These are phyloP conservation scores for Ceratina japonica DNA, from an alignment of 1,140 invertebrate species.

Conservation along the genomic window DNA sequence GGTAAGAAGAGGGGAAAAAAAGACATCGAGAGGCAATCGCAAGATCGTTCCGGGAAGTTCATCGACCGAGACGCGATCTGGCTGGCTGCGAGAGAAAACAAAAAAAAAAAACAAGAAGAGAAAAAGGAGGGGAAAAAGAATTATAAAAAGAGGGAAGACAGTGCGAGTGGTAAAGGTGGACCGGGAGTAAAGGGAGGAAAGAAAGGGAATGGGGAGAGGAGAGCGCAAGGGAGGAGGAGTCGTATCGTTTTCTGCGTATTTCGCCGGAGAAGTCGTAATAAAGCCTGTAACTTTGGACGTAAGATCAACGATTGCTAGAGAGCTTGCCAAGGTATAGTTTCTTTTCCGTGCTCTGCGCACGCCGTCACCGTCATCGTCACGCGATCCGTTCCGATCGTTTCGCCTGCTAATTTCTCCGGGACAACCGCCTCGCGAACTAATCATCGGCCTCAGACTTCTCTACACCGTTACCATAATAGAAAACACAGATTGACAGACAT, in stretches of 20 bases:
- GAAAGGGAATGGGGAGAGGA: background rate
- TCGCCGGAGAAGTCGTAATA: constrained; percentile 49
- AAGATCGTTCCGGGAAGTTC: constrained; percentile 64
- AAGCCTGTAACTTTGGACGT: constrained; percentile 52
- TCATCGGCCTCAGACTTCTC: background rate
- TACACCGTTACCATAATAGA: background rate
- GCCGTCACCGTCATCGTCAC: constrained; percentile 45
- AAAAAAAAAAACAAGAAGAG: background rate
- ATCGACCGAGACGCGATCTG: constrained; percentile 59
- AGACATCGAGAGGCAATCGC: constrained; percentile 57
- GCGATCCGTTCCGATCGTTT: constrained; percentile 51
- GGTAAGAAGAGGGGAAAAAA: constrained; percentile 21
- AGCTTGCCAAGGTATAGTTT: constrained; percentile 11
- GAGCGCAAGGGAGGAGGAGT: background rate
- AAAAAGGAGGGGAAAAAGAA: constrained; percentile 46
- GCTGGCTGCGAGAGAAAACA: constrained; percentile 51
- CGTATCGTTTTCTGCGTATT: constrained; percentile 51
- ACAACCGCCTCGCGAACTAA: background rate
- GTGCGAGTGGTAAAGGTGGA: constrained; percentile 1
- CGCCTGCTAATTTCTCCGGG: constrained; percentile 54
- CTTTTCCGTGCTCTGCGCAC: constrained; percentile 11
- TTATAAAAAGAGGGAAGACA: constrained; percentile 48
- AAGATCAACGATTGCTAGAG: constrained; percentile 52
- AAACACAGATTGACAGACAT: too few species aligned
- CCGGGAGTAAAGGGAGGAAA: background rate